Base-by-base conservation (phyloP, 2,113 vertebrate species). In the Pao palembangensis region DNA sequence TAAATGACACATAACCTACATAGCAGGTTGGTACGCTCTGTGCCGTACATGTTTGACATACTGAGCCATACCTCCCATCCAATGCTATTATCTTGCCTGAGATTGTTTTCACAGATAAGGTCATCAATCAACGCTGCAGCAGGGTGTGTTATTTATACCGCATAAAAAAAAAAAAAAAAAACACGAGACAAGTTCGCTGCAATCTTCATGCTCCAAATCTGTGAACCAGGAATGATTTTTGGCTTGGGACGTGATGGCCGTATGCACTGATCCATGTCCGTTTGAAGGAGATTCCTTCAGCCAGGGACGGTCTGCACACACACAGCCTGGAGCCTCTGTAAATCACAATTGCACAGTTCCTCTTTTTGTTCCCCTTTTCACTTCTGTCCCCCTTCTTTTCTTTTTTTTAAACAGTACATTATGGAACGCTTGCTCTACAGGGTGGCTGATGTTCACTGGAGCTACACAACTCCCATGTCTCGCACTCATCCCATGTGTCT, bases 401-500 rank as follows among this genome's bases (percentile, higher is more conserved):
- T 67, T 56, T 64, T 72, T 49, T 73, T 72, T 79, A 78, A 79
- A 72, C 83, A 80, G 79, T 71, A 64, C 62, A 59, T 67, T 61
- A 51, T 85, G 71, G 79, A 88, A 86, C 86, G 80, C 80, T 84
- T 15, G 34, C 76, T 77, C 81, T 75, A 81, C 72, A 74, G 84
- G 84, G 76, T 79, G 81, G 75, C 85, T 87, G 73, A 58, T 82
- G 82, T 78, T 76, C 87, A 81, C 63, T 89, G 86, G 82, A 89
- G 80, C 82, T 21, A 69, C 80, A 76, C 82, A 78, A 82, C 85
- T 89, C 82, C 80, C 79, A 66, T 83, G 78, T 83, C 83, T 87
- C 85, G 69, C 78, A 83, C 85, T 88, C 83, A 85, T 85, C 87
- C 85, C 88, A 91, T 90, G 86, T 90, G 87, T 90, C 86, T 90